A percentile compares a stretch with the other conserved stretches of the same genome.
These are phyloP conservation scores for Amorpha juglandis DNA, from an alignment of 2,888 invertebrate species.

Conservation along the genomic window DNA sequence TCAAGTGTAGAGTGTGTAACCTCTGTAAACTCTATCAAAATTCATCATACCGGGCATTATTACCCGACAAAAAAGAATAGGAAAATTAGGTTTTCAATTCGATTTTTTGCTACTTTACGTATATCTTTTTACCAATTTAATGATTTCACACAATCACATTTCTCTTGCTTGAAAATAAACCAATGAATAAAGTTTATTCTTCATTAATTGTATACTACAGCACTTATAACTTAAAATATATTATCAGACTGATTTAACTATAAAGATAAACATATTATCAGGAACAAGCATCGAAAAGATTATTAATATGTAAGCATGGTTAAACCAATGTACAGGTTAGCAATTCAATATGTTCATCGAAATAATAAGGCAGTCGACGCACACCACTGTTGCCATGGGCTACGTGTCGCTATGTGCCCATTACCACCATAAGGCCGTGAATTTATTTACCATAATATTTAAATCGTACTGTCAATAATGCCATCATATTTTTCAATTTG, in stretches of 20 bases:
- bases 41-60: too few species aligned
- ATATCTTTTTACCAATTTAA: too few species aligned
- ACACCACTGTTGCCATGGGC: conserved; percentile 7
- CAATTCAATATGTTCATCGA: conserved; percentile 25
- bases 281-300: background rate
- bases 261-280: background rate
- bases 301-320: conserved; percentile 15
- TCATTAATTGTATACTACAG: too few species aligned
- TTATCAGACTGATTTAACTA: background rate
- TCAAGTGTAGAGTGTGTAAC: background rate
- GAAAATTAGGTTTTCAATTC: too few species aligned
- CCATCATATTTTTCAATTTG: background rate
- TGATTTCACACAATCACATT: too few species aligned
- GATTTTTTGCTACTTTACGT: too few species aligned
- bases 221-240: background rate
- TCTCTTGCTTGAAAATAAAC: too few species aligned
- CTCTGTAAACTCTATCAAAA: too few species aligned
- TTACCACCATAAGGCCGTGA: background rate
- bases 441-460: background rate
- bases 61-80: too few species aligned
- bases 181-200: too few species aligned
- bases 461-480: background rate
- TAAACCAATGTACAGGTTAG: conserved; percentile 8
- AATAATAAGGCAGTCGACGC: conserved; percentile 24
- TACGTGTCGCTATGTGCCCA: conserved; percentile 25